Percentiles rank a stretch among this genome's conserved stretches.
Conservation (phyloP, 2,797 vertebrate species). For the Poecilia velifera region DNA sequence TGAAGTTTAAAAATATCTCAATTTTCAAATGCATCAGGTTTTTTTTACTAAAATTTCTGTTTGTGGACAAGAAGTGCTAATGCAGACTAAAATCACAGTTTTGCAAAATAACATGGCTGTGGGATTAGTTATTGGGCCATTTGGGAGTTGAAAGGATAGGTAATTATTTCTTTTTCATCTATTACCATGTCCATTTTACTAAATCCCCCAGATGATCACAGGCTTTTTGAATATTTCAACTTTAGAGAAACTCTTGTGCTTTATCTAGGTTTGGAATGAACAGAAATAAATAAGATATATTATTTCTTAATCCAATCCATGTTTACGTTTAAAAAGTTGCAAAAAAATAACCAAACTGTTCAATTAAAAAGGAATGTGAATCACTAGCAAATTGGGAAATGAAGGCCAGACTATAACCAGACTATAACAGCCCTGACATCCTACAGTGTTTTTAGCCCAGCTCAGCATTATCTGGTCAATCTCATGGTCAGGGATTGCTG, state of each 20-base stretch:
- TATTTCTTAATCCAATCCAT: neutral
- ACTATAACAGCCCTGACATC: neutral
- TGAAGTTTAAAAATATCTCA: neutral
- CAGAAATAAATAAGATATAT: no score
- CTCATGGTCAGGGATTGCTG: slow-evolving; percentile 56
- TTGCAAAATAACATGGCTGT: neutral
- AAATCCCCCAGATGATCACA: neutral
- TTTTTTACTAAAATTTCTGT: neutral
- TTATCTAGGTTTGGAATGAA: no score
- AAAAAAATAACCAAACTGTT: neutral
- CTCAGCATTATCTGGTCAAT: slow-evolving; percentile 63
- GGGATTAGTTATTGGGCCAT: neutral
- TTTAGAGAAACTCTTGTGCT: neutral
- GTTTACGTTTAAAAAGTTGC: neutral
- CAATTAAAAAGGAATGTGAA: slow-evolving; percentile 1
- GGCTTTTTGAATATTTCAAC: neutral
- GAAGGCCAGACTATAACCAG: neutral
- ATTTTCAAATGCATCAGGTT: neutral
- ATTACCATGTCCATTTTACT: neutral
- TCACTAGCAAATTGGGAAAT: slow-evolving; percentile 4
- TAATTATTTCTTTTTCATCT: neutral
- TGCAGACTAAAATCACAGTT: neutral
- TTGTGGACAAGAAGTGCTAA: neutral
- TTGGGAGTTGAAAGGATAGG: neutral
- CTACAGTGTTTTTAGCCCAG: slow-evolving; percentile 24